Percentiles rank a stretch among this genome's conserved stretches.
These are phyloP conservation scores for Cryptotermes secundus DNA, from an alignment of 1,140 invertebrate species.

Conservation along the genomic window DNA sequence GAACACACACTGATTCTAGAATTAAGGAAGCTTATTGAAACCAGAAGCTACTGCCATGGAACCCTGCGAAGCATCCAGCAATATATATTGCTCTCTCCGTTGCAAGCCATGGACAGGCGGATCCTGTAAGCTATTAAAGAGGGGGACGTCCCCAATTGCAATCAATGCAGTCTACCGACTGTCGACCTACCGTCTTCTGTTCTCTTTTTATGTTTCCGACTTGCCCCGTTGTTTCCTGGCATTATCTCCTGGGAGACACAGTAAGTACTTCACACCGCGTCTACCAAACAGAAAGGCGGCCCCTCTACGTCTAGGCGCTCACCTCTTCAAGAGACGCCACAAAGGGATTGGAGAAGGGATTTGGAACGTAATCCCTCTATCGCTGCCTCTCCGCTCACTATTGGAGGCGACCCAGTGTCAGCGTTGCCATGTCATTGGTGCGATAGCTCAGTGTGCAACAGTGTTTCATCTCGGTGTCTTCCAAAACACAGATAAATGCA, in stretches of 20 bases:
- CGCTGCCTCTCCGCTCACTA: neutral
- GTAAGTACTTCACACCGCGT: conserved; percentile 7
- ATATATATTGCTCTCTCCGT: neutral
- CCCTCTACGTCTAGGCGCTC: conserved; percentile 6
- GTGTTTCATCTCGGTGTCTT: too few species aligned
- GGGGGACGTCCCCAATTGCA: neutral
- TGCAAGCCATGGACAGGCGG: neutral
- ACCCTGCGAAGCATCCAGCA: neutral
- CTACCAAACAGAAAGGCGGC: conserved; percentile 9
- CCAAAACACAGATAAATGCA: too few species aligned
- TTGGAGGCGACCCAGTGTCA: neutral
- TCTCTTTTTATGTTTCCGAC: neutral
- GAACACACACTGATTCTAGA: neutral
- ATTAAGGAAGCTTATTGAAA: neutral
- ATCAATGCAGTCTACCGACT: neutral
- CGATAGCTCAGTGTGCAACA: neutral
- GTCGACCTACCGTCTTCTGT: neutral
- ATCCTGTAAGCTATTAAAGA: conserved; percentile 1
- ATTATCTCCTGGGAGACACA: conserved; percentile 10
- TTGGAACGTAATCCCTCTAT: conserved; percentile 4
- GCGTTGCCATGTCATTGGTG: conserved; percentile 3
- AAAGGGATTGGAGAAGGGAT: conserved; percentile 15
- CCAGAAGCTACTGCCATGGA: neutral
- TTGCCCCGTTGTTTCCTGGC: neutral
- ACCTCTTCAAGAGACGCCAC: neutral